Conservation (phyloP, 1,140 invertebrate genomes). For the Anadara kagoshimensis region DNA sequence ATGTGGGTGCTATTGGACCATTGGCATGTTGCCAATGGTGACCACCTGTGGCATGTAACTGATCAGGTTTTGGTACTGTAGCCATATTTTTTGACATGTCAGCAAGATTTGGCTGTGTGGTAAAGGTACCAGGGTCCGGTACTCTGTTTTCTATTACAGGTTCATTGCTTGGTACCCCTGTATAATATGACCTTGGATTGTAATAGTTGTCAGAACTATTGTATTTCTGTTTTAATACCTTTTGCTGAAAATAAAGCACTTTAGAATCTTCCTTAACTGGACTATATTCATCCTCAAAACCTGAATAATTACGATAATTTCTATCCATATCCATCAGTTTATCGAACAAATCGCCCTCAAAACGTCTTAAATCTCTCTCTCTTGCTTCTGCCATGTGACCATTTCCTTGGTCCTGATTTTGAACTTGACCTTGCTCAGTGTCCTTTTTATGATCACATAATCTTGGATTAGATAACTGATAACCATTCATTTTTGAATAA, state of each 20-base stretch:
- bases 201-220: conserved; percentile 51
- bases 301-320: conserved; percentile 56
- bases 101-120: conserved; percentile 4
- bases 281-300: conserved; percentile 48
- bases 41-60: conserved; percentile 10
- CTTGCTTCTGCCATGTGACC: conserved; percentile 1
- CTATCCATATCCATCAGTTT: conserved; percentile 57
- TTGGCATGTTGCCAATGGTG: not conserved
- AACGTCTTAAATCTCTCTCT: conserved; percentile 33
- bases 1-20: not conserved
- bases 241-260: conserved; percentile 56
- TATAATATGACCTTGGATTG: conserved; percentile 38
- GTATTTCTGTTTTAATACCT: conserved; percentile 52
- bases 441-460: conserved; percentile 6
- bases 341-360: conserved; percentile 51
- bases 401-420: not conserved
- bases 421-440: not conserved
- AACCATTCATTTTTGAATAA: conserved; percentile 1
- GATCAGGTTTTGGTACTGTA: conserved; percentile 24
- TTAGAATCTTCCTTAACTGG: conserved; percentile 48
- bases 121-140: conserved; percentile 2
- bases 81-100: conserved; percentile 33
- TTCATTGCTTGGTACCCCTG: not conserved
- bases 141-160: conserved; percentile 6
- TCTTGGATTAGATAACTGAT: conserved; percentile 11